Evolutionary conservation across 2,113 vertebrate genomes (phyloP), one percentile per base, ranked within the genome.

Genomic region (Pedetes capensis): DNA sequence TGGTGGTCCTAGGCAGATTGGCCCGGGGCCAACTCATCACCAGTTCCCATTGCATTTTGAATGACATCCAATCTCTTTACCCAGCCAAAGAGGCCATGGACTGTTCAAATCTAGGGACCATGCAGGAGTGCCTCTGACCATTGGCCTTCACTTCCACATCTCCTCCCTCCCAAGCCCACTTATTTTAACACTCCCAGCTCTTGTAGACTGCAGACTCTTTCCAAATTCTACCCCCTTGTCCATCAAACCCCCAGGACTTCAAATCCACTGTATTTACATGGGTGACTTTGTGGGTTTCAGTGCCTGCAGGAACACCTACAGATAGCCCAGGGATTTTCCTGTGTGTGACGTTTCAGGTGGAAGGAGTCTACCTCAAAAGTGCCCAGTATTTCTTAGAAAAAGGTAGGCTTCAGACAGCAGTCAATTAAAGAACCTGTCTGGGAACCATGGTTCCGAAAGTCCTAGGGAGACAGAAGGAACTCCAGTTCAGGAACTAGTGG

Each of bases 331-430:
- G 96, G 91, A 89, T 55, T 97, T 97, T 87, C 79, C 64, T 57
- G 47, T 5, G 12, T 49, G 42, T 42, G 79, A 68, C 42, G 17
- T 71, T 49, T 23, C 34, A 49, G n/a, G 39, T 9, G 25, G 49
- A 59, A 74, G 27, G 75, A 85, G 34, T 61, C 49, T n/a, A 74
- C 22, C 37, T 79, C 37, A 59, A 25, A 94, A 90, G 82, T 53
- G n/a, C 53, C 72, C 74, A 22, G 14, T 3, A 47, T 25, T 97
- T 96, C 96, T 91, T 82, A 64, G 88, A 92, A 97, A 75, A 81
- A 66, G 0, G n/a, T 55, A 47, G 87, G 79, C 53, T 84, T 12
- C 25, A 34, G 83, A 39, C 32, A 42, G 39, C 5, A 0, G 3
- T 44, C 42, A 17, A 9, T 69, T 75, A 49, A 64, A 82, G 85